phyloP scores from a whole-genome alignment of 2,888 invertebrate species.

The Steinernema hermaphroditum region DNA sequence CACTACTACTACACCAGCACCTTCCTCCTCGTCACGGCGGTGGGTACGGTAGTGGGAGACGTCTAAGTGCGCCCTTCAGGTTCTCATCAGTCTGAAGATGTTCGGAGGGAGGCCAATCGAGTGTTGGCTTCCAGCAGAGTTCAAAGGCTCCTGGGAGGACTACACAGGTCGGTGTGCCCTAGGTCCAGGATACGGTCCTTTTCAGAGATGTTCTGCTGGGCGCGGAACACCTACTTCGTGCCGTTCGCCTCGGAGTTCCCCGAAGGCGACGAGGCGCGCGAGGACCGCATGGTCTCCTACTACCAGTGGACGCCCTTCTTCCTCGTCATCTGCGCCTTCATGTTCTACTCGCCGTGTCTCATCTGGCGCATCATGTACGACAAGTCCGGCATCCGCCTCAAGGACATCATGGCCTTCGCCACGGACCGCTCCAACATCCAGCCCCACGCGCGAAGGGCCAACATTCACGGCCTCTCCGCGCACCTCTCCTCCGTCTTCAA shows the following conservation, averaged over 20 bases:
- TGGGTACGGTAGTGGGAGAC: slow-evolving; percentile 27
- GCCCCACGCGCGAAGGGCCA: slow-evolving; percentile 46
- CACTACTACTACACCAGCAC: slow-evolving; percentile 70
- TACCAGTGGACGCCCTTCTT: slow-evolving; percentile 66
- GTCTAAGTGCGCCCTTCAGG: slow-evolving; percentile 43
- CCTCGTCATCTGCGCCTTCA: slow-evolving; percentile 66
- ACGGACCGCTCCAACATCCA: slow-evolving; percentile 64
- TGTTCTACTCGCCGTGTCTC: slow-evolving; percentile 66
- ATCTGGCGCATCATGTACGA: slow-evolving; percentile 64
- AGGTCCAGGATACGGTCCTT: slow-evolving; percentile 49
- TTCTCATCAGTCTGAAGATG: slow-evolving; percentile 65
- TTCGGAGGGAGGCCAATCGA: slow-evolving; percentile 65
- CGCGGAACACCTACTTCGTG: slow-evolving; percentile 65
- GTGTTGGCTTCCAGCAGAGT: slow-evolving; percentile 65
- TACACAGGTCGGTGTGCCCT: slow-evolving; percentile 56
- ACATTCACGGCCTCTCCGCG: slow-evolving; percentile 41
- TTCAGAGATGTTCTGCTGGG: slow-evolving; percentile 60
- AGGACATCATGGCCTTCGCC: slow-evolving; percentile 65
- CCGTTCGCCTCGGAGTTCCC: slow-evolving; percentile 64
- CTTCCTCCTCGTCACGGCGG: slow-evolving; percentile 69
- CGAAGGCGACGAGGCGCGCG: slow-evolving; percentile 45
- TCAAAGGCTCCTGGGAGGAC: slow-evolving; percentile 64
- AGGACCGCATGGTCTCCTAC: slow-evolving; percentile 58
- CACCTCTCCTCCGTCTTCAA: slow-evolving; percentile 64
- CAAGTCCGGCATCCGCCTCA: slow-evolving; percentile 60